Base-by-base conservation (phyloP, 1,140 invertebrate species). In the Musca domestica region DNA sequence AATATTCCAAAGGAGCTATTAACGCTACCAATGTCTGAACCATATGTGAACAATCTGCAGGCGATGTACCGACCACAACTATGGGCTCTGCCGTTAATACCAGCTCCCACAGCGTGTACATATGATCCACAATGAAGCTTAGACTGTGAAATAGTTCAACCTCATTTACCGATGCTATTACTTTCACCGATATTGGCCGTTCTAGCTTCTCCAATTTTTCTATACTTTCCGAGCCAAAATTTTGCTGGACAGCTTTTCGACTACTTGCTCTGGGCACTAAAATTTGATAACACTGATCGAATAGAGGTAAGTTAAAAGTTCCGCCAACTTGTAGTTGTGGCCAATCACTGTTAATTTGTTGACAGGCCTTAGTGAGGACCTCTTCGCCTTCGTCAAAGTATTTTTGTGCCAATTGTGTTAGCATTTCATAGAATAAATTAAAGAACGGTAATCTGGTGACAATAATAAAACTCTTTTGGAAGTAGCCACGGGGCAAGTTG, bases 381-480 rank as follows among this genome's bases (percentile, higher is more conserved):
- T 89, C 86, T 74, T 89, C 86, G 30, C 95, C 96, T 74, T 91
- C 88, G 41, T 96, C 92, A 84, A 99, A 99, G 85, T 94, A 99
- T 81, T 93, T 92, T n/a, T 94, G 93, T 64, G 96, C 96, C 73
- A 99, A 88, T 65, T 95, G 86, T 64, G 89, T 87, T 71, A 92
- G 89, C 30, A 99, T 86, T 84, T 96, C 91, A 70, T 88, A 91
- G 83, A 97, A 99, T 49, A 99, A 85, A 83, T 95, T 95, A 64
- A 97, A 89, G 81, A 98, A 95, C 66, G 97, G 98, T 74, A 98
- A 86, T 71, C 91, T 88, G 20, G 94, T 92, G 64, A 99, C 85
- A 69, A 99, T 87, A 64, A 99, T 95, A 69, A 99, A 89, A 82
- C 96, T 98, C 90, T 99, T 99, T 84, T 99, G 98, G 84, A 98